Evolutionary conservation across 2,888 invertebrate genomes (phyloP).

Genomic region (Siphonodentalium dalli): DNA sequence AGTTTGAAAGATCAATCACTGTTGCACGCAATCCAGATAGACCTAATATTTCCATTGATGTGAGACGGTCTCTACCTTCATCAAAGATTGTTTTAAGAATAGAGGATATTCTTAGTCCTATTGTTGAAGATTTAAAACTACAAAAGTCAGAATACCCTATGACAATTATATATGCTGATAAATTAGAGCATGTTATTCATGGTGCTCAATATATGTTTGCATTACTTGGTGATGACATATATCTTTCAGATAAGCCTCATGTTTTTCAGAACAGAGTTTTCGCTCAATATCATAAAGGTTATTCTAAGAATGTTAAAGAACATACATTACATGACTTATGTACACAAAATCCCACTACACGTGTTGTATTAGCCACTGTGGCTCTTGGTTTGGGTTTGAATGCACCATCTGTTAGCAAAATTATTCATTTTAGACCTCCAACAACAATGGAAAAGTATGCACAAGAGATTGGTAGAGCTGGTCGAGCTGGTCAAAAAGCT

Average conservation of each 20-base stretch:
- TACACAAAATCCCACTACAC: constrained; percentile 15
- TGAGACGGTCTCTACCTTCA: constrained; percentile 10
- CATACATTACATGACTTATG: constrained; percentile 21
- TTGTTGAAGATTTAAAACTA: constrained; percentile 5
- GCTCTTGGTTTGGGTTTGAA: constrained; percentile 30
- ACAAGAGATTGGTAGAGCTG: constrained; percentile 32
- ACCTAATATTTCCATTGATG: constrained; percentile 17
- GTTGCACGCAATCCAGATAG: constrained; percentile 17
- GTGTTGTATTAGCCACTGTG: constrained; percentile 25
- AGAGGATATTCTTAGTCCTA: constrained; percentile 16
- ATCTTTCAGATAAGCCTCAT: constrained; percentile 7
- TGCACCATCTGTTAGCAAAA: constrained; percentile 19
- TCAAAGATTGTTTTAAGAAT: constrained; percentile 11
- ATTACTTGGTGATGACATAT: constrained; percentile 13
- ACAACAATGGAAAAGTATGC: constrained; percentile 26
- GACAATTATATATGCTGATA: constrained; percentile 22
- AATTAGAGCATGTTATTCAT: constrained; percentile 20
- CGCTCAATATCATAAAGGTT: constrained; percentile 28
- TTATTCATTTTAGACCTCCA: constrained; percentile 29
- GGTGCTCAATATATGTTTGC: constrained; percentile 21
- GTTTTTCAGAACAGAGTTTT: constrained; percentile 25
- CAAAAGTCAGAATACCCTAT: constrained; percentile 8
- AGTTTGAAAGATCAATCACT: constrained; percentile 5
- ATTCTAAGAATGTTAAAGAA: constrained; percentile 25
- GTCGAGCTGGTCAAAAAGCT: constrained; percentile 22